phyloP scores from a whole-genome alignment of 1,140 invertebrate genomes.

The Bombus impatiens region DNA sequence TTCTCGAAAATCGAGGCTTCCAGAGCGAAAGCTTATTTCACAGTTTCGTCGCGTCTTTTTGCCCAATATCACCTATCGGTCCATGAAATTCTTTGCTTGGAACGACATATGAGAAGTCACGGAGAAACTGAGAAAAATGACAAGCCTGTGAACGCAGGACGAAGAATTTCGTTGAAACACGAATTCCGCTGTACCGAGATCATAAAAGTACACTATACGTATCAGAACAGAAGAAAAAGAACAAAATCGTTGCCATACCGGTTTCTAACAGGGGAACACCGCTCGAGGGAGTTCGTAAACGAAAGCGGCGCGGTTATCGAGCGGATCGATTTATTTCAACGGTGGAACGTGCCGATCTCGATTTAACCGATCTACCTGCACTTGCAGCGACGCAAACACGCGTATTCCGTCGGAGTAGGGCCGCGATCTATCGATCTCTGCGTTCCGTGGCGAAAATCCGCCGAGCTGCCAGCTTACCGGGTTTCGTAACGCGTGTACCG shows the following conservation, averaged over 20 bases:
- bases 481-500: slow-evolving; percentile 28
- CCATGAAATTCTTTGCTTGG: neutral
- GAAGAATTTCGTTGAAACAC: neutral
- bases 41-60: neutral
- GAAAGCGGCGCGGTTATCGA: slow-evolving; percentile 14
- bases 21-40: too few species aligned
- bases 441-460: slow-evolving; percentile 24
- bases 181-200: neutral
- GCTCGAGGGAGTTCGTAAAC: neutral
- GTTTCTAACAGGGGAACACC: neutral
- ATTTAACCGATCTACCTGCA: slow-evolving; percentile 22
- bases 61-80: neutral
- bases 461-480: too few species aligned
- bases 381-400: neutral
- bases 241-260: neutral
- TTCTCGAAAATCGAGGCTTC: too few species aligned
- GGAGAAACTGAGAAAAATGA: neutral
- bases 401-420: neutral
- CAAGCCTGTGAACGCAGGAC: too few species aligned
- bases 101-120: neutral
- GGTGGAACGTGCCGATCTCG: slow-evolving; percentile 3
- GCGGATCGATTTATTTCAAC: slow-evolving; percentile 9
- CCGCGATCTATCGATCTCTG: slow-evolving; percentile 24
- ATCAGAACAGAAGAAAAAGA: neutral
- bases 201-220: neutral